Conservation (phyloP, 2,888 invertebrate species). For the Byasa hedistus region DNA sequence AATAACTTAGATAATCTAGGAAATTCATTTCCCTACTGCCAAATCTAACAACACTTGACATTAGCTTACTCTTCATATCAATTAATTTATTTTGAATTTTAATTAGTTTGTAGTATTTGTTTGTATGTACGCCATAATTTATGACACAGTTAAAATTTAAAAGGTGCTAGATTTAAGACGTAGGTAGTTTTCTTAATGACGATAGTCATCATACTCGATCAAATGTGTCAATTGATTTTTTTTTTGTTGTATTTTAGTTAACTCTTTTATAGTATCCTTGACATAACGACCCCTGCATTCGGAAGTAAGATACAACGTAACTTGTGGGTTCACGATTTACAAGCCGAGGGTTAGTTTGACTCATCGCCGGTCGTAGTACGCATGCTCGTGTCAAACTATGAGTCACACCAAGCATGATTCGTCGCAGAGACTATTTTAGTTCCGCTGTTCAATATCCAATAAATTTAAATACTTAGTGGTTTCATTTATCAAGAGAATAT, state of each 20-base stretch:
- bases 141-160: no score
- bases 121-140: no score
- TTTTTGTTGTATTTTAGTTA: background rate
- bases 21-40: no score
- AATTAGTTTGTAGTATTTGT: no score
- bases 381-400: conserved; percentile 40
- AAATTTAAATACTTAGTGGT: background rate
- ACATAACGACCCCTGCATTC: conserved; percentile 34
- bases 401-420: conserved; percentile 42
- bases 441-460: conserved; percentile 14
- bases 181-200: no score
- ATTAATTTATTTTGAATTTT: no score
- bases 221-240: background rate
- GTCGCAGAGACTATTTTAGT: conserved; percentile 32
- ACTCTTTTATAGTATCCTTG: conserved; percentile 32
- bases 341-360: conserved; percentile 47
- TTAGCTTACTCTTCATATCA: no score
- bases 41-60: no score
- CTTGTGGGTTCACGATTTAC: conserved; percentile 33
- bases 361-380: conserved; percentile 58
- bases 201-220: no score
- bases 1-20: no score
- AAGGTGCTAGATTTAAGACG: no score
- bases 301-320: conserved; percentile 27
- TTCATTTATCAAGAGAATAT: background rate